A percentile compares a stretch with the other conserved stretches of the same genome.
phyloP scores from a whole-genome alignment of 2,888 invertebrate genomes.

The Rhamnusium bicolor region DNA sequence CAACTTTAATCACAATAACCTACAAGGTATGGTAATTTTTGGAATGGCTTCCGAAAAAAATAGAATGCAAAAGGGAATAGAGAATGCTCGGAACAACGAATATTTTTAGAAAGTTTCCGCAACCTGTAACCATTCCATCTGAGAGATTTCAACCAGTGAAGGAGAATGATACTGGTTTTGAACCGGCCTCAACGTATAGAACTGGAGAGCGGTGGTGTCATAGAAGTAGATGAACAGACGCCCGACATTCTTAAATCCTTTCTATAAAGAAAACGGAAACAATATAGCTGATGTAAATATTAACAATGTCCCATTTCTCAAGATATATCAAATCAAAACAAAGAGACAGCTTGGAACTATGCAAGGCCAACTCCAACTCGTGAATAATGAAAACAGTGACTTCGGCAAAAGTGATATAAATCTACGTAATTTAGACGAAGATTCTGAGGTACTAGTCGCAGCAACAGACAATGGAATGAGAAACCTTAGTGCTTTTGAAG shows the following conservation, averaged over 20 bases:
- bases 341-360: not conserved
- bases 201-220: constrained; percentile 1
- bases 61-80: constrained; percentile 46
- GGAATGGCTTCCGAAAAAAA: constrained; percentile 48
- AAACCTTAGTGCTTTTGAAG: not conserved
- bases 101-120: constrained; percentile 18
- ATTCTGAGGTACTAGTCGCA: not conserved
- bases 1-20: constrained; percentile 40
- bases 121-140: not conserved
- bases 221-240: not conserved
- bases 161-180: constrained; percentile 28
- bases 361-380: not conserved
- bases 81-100: constrained; percentile 39
- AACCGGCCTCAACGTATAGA: constrained; percentile 31
- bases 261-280: not conserved
- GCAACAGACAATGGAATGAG: not conserved
- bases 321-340: not conserved
- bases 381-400: not conserved
- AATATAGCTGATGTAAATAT: not conserved
- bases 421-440: not conserved
- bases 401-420: not conserved
- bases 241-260: not conserved
- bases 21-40: constrained; percentile 50
- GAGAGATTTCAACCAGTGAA: not conserved
- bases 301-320: not conserved